Base-by-base conservation (phyloP, 1,140 invertebrate species). In the Hycleus phaleratus region DNA sequence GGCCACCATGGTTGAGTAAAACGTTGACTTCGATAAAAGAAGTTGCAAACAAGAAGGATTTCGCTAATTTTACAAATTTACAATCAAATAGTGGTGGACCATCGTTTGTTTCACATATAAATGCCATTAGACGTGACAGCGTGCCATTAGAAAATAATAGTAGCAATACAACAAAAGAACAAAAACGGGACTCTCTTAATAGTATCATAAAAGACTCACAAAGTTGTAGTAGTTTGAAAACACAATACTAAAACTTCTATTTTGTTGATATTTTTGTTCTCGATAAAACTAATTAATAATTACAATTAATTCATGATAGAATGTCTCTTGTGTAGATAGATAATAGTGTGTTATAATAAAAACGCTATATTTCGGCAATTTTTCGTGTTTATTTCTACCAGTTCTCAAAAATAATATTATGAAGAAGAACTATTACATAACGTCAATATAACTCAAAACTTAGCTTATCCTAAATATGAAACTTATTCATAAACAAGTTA, bases 1-100 rank as follows among this genome's bases (percentile, higher is more conserved):
- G 87, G 79, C 82, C 87, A 3, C 87, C 89, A 1, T 96, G 93
- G 94, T 80, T 95, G 9, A 89, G 90, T 47, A 94, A 94, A 75
- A 95, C 93, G 0, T 76, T 93, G 26, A 72, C 56, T 46, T 74
- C 72, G n/a, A 72, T 74, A 25, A 74, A 73, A 58, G 72, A 74
- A 58, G 71, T 70, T 12, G 66, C 72, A 18, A 73, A 73, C 45
- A 73, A 73, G 54, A 73, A 73, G 48, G 71, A 73, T 54, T 71
- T 73, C 46, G 10, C 40, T 5, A 42, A 42, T 42, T 42, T 42
- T 10, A 10, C 59, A 59, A 12, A 24, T 60, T 10, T 63, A 64
- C 57, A 40, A 60, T 49, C 63, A 11, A 32, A 32, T 32, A 32
- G 7, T 32, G 7, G 32, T 32, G 32, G 32, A 32, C 32, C 71